Evolutionary conservation across 1,140 invertebrate species (phyloP).

Genomic region (Heliconius hermathena): DNA sequence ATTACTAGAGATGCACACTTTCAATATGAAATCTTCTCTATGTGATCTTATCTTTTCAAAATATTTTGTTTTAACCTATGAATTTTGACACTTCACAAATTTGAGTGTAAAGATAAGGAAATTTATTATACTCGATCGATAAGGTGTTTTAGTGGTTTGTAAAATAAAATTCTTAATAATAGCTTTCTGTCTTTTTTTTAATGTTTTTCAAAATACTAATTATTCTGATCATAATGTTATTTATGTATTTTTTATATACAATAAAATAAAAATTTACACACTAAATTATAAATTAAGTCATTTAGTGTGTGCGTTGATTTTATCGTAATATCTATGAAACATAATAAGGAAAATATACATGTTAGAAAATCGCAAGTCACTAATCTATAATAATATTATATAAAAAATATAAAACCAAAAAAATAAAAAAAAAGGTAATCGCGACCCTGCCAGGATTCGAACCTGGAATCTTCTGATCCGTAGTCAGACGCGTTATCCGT

Average conservation of each 20-base stretch:
- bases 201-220: too few species aligned
- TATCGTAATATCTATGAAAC: too few species aligned
- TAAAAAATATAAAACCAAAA: constrained; percentile 8
- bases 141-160: constrained; percentile 21
- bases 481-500: constrained; percentile 12
- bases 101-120: constrained; percentile 29
- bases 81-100: constrained; percentile 58
- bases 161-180: not conserved
- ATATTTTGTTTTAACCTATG: constrained; percentile 34
- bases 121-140: constrained; percentile 20
- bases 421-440: constrained; percentile 19
- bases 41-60: constrained; percentile 25
- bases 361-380: too few species aligned
- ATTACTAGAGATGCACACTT: not conserved
- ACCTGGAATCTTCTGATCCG: constrained; percentile 48
- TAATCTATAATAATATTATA: not conserved
- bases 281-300: too few species aligned
- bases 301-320: too few species aligned
- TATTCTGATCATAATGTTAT: too few species aligned
- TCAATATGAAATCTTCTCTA: not conserved
- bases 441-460: constrained; percentile 68
- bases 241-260: too few species aligned
- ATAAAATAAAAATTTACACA: too few species aligned
- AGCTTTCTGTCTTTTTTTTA: too few species aligned
- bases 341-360: too few species aligned